Evolutionary conservation across 2,113 vertebrate species (phyloP).

Genomic region (Oenanthe oenanthe): DNA sequence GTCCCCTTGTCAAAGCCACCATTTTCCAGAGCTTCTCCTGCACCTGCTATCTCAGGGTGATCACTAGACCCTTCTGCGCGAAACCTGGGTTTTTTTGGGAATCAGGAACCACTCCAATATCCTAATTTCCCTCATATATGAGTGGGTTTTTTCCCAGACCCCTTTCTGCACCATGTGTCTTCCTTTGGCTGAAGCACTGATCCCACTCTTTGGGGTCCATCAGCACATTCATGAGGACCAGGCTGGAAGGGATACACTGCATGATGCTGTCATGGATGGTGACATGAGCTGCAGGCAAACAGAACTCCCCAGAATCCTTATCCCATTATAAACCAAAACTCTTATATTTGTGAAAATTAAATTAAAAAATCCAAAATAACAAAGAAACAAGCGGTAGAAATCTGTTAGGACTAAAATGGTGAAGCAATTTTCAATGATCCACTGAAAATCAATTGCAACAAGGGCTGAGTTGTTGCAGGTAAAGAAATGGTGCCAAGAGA

Average conservation of each 20-base stretch:
- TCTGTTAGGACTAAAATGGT: not conserved
- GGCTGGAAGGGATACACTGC: not conserved
- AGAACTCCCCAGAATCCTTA: not conserved
- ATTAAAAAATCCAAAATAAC: not conserved
- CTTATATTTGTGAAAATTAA: not conserved
- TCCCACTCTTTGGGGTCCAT: not conserved
- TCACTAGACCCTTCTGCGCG: not conserved
- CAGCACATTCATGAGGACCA: not conserved
- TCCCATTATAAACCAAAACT: not conserved
- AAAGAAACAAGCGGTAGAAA: not conserved
- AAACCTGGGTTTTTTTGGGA: not conserved
- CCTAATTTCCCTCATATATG: not conserved
- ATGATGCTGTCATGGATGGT: not conserved
- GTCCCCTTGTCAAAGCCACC: not conserved
- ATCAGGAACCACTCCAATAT: not conserved
- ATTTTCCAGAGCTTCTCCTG: not conserved
- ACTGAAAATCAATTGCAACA: constrained; percentile 18
- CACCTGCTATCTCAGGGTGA: not conserved
- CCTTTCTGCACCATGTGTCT: rapidly evolving
- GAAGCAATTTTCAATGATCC: not conserved
- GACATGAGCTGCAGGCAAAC: not conserved
- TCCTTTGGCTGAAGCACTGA: not conserved
- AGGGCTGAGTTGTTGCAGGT: not conserved
- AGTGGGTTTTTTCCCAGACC: not conserved
- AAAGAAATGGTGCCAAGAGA: not conserved